These are phyloP conservation scores for Perdita meconis DNA, from an alignment of 2,888 invertebrate species.

Conservation along the genomic window DNA sequence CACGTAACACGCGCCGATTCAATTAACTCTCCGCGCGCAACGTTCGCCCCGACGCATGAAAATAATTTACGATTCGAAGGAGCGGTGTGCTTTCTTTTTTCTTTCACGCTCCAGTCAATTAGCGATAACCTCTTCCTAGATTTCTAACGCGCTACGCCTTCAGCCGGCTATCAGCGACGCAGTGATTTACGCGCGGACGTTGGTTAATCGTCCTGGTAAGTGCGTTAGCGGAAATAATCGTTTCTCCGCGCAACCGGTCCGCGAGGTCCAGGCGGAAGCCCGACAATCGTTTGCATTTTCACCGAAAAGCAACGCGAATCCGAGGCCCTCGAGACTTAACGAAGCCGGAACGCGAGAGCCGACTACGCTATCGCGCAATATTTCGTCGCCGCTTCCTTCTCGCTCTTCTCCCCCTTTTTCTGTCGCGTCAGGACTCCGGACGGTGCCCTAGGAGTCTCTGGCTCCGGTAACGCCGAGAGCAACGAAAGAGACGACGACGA, in stretches of 20 bases:
- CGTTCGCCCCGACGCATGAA: constrained; percentile 30
- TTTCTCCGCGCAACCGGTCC: constrained; percentile 30
- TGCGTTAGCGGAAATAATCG: constrained; percentile 23
- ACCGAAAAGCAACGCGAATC: constrained; percentile 48
- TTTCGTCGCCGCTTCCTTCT: constrained; percentile 31
- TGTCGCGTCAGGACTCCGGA: too few relatives aligned
- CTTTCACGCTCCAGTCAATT: constrained; percentile 50
- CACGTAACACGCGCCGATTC: constrained; percentile 51
- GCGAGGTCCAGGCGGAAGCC: constrained; percentile 13
- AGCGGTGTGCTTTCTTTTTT: constrained; percentile 7
- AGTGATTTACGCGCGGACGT: constrained; percentile 17
- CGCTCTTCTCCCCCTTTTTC: not conserved
- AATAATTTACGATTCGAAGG: constrained; percentile 49
- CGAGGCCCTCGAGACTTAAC: constrained; percentile 50
- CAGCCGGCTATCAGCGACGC: constrained; percentile 6
- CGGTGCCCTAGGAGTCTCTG: too few relatives aligned
- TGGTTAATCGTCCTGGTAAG: constrained; percentile 18
- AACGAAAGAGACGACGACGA: not conserved
- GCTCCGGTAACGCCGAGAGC: constrained; percentile 6
- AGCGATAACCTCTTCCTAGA: constrained; percentile 51
- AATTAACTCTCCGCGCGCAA: constrained; percentile 42
- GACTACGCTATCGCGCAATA: constrained; percentile 50
- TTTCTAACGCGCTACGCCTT: constrained; percentile 41
- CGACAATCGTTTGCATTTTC: constrained; percentile 53
- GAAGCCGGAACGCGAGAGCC: constrained; percentile 45